Percentiles rank a stretch among this genome's conserved stretches.
Conservation (phyloP, 2,113 vertebrate genomes). For the Saccopteryx leptura region DNA sequence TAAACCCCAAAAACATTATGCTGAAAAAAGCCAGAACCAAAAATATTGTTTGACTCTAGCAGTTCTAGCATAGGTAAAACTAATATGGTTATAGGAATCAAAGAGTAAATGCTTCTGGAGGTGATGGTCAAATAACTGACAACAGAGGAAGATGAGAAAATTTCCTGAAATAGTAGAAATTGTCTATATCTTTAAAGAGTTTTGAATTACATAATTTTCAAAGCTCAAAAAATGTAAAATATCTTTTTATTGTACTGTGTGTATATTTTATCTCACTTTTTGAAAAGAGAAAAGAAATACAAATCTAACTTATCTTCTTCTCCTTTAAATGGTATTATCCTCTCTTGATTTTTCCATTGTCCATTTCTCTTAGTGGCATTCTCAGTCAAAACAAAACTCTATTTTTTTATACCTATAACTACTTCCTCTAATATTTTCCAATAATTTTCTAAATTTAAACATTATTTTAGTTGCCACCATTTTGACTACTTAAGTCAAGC, state of each 20-base stretch:
- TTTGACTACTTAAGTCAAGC: neutral
- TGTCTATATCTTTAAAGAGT: neutral
- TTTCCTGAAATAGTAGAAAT: neutral
- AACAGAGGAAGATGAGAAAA: neutral
- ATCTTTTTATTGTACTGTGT: neutral
- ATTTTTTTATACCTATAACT: neutral
- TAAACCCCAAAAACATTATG: neutral
- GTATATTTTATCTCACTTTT: neutral
- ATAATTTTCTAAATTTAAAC: slow-evolving; percentile 13
- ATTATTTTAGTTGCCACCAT: neutral
- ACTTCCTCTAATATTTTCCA: neutral
- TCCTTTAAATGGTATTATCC: neutral
- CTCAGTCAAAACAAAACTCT: slow-evolving; percentile 7
- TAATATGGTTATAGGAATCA: neutral
- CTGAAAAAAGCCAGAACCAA: neutral
- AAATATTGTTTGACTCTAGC: neutral
- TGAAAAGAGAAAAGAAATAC: neutral
- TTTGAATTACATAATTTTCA: neutral
- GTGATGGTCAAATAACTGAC: neutral
- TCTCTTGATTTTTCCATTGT: neutral
- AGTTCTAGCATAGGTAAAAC: neutral
- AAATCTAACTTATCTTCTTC: neutral
- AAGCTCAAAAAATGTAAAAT: slow-evolving; percentile 4
- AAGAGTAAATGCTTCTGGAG: neutral
- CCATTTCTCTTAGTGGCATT: neutral